Evolutionary conservation across 2,113 vertebrate genomes (phyloP).

Genomic region (Toxostoma redivivum): DNA sequence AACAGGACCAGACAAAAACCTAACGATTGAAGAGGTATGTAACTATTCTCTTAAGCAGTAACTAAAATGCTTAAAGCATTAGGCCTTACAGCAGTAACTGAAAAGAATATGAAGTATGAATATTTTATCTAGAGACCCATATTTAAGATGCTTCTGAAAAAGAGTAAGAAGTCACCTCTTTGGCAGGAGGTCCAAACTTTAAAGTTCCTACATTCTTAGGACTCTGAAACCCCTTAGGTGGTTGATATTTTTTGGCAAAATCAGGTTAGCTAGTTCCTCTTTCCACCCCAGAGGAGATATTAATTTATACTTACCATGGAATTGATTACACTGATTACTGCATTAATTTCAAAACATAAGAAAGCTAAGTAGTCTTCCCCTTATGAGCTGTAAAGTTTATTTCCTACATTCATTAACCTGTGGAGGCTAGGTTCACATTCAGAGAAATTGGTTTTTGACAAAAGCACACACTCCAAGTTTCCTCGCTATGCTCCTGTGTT

Average conservation of each 20-base stretch:
- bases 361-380: background rate
- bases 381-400: background rate
- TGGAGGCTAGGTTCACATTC: background rate
- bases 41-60: background rate
- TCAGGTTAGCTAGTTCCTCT: background rate
- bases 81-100: background rate
- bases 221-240: background rate
- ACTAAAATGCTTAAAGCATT: background rate
- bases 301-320: background rate
- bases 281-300: background rate
- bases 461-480: background rate
- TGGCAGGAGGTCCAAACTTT: background rate
- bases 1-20: slow-evolving; percentile 85
- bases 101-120: background rate
- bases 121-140: background rate
- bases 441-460: background rate
- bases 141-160: background rate
- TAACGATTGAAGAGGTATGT: slow-evolving; percentile 83
- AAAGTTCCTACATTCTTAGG: background rate
- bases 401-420: background rate
- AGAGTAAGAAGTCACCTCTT: background rate
- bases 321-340: background rate
- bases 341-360: background rate
- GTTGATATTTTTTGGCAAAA: background rate
- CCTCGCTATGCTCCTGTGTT: background rate